Conservation (phyloP, 2,888 invertebrate species). For the Lydus trimaculatus region DNA sequence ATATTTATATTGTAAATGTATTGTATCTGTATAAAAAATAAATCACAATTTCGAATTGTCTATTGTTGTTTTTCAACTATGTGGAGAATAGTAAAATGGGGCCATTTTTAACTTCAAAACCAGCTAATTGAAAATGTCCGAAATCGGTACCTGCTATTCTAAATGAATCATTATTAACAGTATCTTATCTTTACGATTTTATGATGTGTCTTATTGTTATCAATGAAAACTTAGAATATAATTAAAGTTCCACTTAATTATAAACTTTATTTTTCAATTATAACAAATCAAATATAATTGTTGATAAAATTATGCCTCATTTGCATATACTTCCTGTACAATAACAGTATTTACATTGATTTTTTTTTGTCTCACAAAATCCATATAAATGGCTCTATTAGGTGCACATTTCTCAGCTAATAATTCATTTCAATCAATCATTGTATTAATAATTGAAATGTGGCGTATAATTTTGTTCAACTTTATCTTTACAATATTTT, state of each 20-base stretch:
- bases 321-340: background rate
- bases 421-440: background rate
- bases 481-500: background rate
- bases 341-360: background rate
- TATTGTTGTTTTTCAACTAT: background rate
- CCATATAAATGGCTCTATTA: background rate
- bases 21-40: conserved; percentile 15
- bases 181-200: no score
- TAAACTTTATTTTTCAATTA: background rate
- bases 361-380: background rate
- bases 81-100: no score
- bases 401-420: background rate
- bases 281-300: background rate
- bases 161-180: no score
- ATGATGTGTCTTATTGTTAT: no score
- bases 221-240: no score
- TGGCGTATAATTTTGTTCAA: background rate
- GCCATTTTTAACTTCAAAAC: no score
- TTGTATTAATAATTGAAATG: background rate
- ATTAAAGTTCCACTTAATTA: background rate
- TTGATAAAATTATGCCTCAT: background rate
- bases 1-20: conserved; percentile 5
- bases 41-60: background rate
- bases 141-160: no score
- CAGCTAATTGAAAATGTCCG: no score